phyloP scores from a whole-genome alignment of 35 echinoderm and acorn worm species.

The Apostichopus californicus region DNA sequence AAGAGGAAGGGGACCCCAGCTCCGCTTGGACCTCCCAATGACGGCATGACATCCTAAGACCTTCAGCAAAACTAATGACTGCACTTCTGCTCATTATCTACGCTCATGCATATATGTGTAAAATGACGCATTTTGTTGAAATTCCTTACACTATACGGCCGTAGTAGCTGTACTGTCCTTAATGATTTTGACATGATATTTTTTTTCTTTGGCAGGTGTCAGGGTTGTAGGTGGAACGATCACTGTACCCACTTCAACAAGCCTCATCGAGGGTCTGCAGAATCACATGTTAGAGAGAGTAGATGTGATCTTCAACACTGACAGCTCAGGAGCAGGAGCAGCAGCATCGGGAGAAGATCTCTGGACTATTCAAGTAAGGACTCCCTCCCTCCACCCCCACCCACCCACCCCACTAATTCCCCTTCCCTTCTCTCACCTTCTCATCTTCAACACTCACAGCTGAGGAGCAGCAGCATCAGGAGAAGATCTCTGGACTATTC shows the following conservation, averaged over 20 bases:
- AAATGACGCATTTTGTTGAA: too few species aligned
- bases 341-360: conserved; percentile 4
- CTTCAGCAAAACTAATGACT: too few species aligned
- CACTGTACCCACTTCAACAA: not conserved
- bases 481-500: conserved; percentile 13
- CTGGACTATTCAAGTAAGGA: conserved; percentile 7
- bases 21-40: not conserved
- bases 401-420: too few species aligned
- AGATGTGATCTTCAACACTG: not conserved
- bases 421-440: too few species aligned
- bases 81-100: too few species aligned
- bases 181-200: not conserved
- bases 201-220: conserved; percentile 1
- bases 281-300: not conserved
- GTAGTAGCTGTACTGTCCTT: not conserved
- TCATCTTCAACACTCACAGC: not conserved
- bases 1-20: too few species aligned
- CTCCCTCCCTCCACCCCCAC: too few species aligned
- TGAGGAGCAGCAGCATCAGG: not conserved
- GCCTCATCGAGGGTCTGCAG: conserved; percentile 12
- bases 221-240: not conserved
- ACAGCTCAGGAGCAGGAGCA: not conserved
- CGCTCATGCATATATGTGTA: too few species aligned
- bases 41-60: not conserved
- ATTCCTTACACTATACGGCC: not conserved